Conservation (phyloP, 2,113 vertebrate species). For the Vanacampus margaritifer region DNA sequence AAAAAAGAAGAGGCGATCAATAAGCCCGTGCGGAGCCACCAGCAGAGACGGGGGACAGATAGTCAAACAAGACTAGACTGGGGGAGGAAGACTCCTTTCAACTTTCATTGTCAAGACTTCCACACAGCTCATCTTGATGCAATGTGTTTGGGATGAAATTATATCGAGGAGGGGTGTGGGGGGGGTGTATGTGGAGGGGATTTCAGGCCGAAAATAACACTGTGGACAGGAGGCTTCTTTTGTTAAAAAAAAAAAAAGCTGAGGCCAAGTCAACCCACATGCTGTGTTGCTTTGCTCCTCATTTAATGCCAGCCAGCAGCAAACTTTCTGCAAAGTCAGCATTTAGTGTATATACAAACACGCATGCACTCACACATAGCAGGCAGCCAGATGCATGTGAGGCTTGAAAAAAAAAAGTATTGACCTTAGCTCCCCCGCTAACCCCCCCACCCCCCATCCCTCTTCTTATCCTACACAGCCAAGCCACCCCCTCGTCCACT, state of each 20-base stretch:
- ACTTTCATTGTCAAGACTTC: conserved; percentile 54
- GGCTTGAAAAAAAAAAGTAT: conserved; percentile 31
- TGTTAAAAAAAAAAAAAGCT: conserved; percentile 26
- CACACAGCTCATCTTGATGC: conserved; percentile 46
- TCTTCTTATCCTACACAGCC: conserved; percentile 23
- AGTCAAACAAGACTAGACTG: conserved; percentile 39
- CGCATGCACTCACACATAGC: neutral
- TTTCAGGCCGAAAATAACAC: conserved; percentile 71
- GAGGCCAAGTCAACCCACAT: conserved; percentile 51
- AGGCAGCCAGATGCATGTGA: conserved; percentile 22
- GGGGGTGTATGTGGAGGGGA: conserved; percentile 2
- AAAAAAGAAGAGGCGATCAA: conserved; percentile 75
- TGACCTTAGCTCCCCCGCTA: conserved; percentile 5
- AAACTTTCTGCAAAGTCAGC: conserved; percentile 61
- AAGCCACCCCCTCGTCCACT: conserved; percentile 4
- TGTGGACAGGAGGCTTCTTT: conserved; percentile 47
- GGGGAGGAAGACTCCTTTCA: conserved; percentile 30
- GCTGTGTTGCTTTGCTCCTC: conserved; percentile 43
- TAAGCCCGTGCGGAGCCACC: conserved; percentile 59
- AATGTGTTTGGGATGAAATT: conserved; percentile 61
- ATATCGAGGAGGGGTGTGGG: too few species aligned
- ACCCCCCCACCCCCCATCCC: too few species aligned
- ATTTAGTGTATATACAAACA: neutral
- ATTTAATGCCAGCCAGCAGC: conserved; percentile 55
- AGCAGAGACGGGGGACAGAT: conserved; percentile 34